phyloP scores from a whole-genome alignment of 2,113 vertebrate species.

The Equus przewalskii region DNA sequence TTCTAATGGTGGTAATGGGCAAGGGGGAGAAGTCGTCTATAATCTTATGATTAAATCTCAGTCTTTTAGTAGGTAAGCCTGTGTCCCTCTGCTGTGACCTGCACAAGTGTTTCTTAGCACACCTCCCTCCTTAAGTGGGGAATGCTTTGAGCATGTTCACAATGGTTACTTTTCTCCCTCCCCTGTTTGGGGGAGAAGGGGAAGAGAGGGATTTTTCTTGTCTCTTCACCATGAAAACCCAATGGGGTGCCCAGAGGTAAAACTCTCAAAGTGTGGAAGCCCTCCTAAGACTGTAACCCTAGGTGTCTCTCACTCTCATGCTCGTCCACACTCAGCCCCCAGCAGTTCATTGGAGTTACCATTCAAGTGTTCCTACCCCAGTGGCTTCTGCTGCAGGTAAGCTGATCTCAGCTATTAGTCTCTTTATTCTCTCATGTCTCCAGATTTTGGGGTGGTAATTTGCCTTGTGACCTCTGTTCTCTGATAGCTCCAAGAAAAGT shows the following conservation, averaged over 20 bases:
- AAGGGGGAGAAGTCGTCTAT: neutral
- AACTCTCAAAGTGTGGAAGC: neutral
- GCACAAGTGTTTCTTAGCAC: neutral
- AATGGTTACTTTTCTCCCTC: neutral
- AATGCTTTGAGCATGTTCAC: neutral
- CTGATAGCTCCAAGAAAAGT: neutral
- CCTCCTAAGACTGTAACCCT: neutral
- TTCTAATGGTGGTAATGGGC: neutral
- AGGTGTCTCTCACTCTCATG: neutral
- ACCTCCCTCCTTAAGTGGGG: neutral
- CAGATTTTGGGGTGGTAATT: neutral
- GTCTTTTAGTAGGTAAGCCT: neutral
- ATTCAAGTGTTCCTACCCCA: neutral
- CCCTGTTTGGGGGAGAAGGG: neutral
- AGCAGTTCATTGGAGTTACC: neutral
- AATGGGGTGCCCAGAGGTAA: neutral
- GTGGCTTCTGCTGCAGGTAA: neutral
- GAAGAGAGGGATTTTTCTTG: neutral
- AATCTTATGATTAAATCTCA: neutral
- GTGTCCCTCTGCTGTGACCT: neutral
- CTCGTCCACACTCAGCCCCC: neutral
- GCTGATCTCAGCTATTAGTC: neutral
- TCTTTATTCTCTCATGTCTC: neutral
- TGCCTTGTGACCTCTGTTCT: neutral
- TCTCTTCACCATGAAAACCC: neutral